phyloP scores from a whole-genome alignment of 92 coral and sea anemone species.

The Porites divaricata region DNA sequence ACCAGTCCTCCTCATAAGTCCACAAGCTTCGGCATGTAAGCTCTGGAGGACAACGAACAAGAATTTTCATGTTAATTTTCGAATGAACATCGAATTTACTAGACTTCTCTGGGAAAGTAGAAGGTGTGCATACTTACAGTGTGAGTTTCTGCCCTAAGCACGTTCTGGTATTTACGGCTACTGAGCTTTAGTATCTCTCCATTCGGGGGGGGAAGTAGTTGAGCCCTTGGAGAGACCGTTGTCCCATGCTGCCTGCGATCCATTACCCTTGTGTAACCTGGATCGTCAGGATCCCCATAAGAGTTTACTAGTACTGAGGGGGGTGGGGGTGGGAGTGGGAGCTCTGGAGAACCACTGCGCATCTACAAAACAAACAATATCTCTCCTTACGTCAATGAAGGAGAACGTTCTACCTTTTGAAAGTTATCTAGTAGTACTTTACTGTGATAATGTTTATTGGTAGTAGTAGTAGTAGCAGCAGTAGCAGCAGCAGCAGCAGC shows the following conservation, averaged over 20 bases:
- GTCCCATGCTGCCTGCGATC: not conserved
- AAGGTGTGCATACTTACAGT: constrained; percentile 7
- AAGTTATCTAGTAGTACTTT: too few relatives aligned
- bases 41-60: too few relatives aligned
- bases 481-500: too few relatives aligned
- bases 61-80: not conserved
- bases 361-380: not conserved
- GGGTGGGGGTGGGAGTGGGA: constrained; percentile 47
- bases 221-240: constrained; percentile 17
- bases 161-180: constrained; percentile 28
- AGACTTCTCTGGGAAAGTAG: not conserved
- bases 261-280: constrained; percentile 21
- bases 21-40: too few relatives aligned
- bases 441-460: too few relatives aligned
- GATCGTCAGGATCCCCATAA: constrained; percentile 5
- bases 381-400: too few relatives aligned
- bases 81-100: too few relatives aligned
- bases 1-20: too few relatives aligned
- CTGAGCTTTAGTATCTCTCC: constrained; percentile 21
- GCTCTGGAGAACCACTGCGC: constrained; percentile 37
- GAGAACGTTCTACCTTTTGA: too few relatives aligned
- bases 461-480: too few relatives aligned
- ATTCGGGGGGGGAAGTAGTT: constrained; percentile 11
- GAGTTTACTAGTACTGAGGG: not conserved
- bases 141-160: not conserved